Base-by-base conservation (phyloP, 1,140 invertebrate genomes). In the Scylla paramamosain region DNA sequence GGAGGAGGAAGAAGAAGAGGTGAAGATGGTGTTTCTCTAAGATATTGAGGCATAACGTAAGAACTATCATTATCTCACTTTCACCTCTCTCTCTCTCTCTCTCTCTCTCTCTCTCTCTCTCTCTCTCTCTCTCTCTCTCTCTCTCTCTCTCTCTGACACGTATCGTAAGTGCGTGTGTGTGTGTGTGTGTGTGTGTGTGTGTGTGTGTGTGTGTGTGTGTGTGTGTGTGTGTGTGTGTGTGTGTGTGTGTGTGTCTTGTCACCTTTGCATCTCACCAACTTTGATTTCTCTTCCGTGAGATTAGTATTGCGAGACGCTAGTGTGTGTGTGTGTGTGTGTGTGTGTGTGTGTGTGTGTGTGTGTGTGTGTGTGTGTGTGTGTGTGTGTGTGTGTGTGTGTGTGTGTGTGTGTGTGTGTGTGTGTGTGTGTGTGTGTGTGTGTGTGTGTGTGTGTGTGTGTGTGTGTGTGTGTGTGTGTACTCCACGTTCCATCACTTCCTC, bases 21-120 rank as follows among this genome's bases (percentile, higher is more conserved):
- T 14, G 52, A 59, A 20, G 52, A 59, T 12, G 52, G 52, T 59
- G 10, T 20, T 59, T 59, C 16, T 20, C 52, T 20, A 14, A 20
- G 52, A 59, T 59, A 59, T 20, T 14, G 16, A 59, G 16, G 52
- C 52, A 59, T 59, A 59, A 59, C 52, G 52, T n/a, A 77, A 77
- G 67, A 77, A n/a, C 67, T n/a, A 77, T 77, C 67, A n/a, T n/a
- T 77, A 7, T 20, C 67, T n/a, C 25, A 77, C 67, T 77, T 77
- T 77, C 59, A 67, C 59, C 48, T 20, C 4, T 67, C 59, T 67
- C 59, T 67, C 59, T 67, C 20, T 67, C 59, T 67, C 59, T 67
- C 59, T 67, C 59, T 67, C 48, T 67, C 59, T 67, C 59, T 67
- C 59, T 67, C 59, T 67, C 59, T 67, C 59, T 67, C 67, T 77